These are phyloP conservation scores for Channallabes apus DNA, from an alignment of 2,797 vertebrate species.

Conservation along the genomic window DNA sequence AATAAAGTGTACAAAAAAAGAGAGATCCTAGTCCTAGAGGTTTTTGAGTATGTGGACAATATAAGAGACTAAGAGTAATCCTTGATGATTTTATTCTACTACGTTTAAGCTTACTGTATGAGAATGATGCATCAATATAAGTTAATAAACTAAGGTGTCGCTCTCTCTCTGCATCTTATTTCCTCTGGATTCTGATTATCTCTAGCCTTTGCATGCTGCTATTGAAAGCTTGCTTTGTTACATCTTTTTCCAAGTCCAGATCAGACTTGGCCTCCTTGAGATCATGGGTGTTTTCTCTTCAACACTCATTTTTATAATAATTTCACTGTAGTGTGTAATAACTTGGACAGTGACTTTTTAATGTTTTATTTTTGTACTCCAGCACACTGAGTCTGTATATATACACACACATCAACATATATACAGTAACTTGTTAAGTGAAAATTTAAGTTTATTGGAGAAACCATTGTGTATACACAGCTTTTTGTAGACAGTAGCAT, in stretches of 20 bases:
- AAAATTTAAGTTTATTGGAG: neutral
- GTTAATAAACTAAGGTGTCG: neutral
- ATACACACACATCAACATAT: too few relatives aligned
- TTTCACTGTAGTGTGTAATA: neutral
- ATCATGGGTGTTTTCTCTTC: neutral
- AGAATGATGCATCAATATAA: neutral
- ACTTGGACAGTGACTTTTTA: neutral
- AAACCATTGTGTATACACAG: neutral
- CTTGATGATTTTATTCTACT: too few relatives aligned
- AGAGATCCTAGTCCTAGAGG: neutral
- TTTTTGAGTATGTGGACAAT: neutral
- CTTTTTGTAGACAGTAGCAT: neutral
- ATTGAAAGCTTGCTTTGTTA: neutral
- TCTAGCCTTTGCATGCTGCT: neutral
- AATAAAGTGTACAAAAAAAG: neutral
- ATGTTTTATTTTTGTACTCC: neutral
- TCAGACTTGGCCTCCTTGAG: neutral
- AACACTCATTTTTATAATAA: neutral
- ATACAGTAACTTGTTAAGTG: neutral
- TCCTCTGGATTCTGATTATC: neutral
- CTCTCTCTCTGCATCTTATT: neutral
- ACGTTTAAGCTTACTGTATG: neutral
- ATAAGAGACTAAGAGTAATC: neutral
- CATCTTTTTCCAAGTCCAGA: neutral
- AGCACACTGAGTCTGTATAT: neutral